Evolutionary conservation across 2,113 vertebrate genomes (phyloP), one percentile per base, ranked within the genome.

Genomic region (Trochalopteron elliotii): DNA sequence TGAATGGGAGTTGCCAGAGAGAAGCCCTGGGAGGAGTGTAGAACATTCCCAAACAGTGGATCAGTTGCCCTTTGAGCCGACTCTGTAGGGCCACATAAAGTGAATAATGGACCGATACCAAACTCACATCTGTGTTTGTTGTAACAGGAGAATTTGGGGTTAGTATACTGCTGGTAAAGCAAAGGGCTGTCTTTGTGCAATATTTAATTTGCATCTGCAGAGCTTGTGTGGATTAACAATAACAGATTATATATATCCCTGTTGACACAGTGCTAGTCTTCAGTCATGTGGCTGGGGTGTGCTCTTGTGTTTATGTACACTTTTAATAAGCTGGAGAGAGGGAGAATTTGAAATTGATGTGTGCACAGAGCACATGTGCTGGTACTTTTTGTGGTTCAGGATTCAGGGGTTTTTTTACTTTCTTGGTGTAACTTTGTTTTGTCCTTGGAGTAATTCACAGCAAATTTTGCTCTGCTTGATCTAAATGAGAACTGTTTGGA

Each of bases 61-160:
- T 72, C 60, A 39, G 56, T 2, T 63, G 69, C 61, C 35, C 74
- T 67, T 67, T 64, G 75, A 85, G 74, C 72, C 17, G 44, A 5
- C 47, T 1, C 4, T 1, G 0, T 7, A 4, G 1, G 30, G 44
- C 35, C 59, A 19, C 3, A 0, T 24, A 10, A 75, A 31, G 37
- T 15, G 47, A 33, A 7, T 9, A 52, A 22, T 3, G 30, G 15
- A 4, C 7, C 0, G 1, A n/a, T 15, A 6, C 39, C 3, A 4
- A 17, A 1, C 49, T 64, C 14, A 1, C 22, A 0, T 1, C 7
- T 10, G 0, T 37, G 19, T n/a, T n/a, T n/a, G n/a, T 6, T 27
- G 28, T 31, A 24, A 16, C 27, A 4, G 3, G 2, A 6, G 45
- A 11, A 1, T 35, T 68, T 37, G 47, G 71, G 61, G 40, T 24